Percentiles rank a stretch among this genome's conserved stretches.
These are phyloP conservation scores for Cephus spinipes DNA, from an alignment of 2,888 invertebrate genomes.

Conservation along the genomic window DNA sequence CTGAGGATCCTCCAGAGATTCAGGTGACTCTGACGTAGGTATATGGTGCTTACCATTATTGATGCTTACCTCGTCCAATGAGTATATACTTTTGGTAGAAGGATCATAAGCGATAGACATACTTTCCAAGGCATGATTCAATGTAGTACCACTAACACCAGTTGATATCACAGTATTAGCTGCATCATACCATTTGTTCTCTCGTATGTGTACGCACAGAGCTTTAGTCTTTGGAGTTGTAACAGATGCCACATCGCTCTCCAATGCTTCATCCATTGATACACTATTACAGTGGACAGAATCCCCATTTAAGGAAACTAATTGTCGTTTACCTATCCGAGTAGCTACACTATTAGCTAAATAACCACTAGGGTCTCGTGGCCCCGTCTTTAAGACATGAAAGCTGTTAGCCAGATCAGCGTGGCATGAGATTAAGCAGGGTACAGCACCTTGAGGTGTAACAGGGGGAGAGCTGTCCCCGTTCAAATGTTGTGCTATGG, in stretches of 20 bases:
- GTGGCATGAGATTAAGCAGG: conserved; percentile 33
- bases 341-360: conserved; percentile 43
- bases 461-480: conserved; percentile 31
- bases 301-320: conserved; percentile 57
- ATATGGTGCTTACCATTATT: conserved; percentile 60
- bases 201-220: conserved; percentile 57
- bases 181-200: conserved; percentile 61
- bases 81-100: conserved; percentile 78
- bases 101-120: conserved; percentile 83
- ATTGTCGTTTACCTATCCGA: conserved; percentile 51
- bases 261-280: conserved; percentile 52
- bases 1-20: conserved; percentile 70
- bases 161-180: conserved; percentile 53
- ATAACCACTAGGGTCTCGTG: conserved; percentile 41
- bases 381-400: conserved; percentile 41
- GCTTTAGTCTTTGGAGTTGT: conserved; percentile 49
- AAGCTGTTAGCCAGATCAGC: conserved; percentile 37
- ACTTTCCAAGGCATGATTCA: conserved; percentile 78
- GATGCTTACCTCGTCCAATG: conserved; percentile 63
- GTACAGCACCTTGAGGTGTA: conserved; percentile 28
- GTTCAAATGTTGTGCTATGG: conserved; percentile 39
- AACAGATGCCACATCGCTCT: conserved; percentile 51
- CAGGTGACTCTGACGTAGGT: conserved; percentile 69
- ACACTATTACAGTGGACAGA: conserved; percentile 58
- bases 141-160: conserved; percentile 58